Conservation (phyloP, 2,888 invertebrate species). For the Timema cristinae region DNA sequence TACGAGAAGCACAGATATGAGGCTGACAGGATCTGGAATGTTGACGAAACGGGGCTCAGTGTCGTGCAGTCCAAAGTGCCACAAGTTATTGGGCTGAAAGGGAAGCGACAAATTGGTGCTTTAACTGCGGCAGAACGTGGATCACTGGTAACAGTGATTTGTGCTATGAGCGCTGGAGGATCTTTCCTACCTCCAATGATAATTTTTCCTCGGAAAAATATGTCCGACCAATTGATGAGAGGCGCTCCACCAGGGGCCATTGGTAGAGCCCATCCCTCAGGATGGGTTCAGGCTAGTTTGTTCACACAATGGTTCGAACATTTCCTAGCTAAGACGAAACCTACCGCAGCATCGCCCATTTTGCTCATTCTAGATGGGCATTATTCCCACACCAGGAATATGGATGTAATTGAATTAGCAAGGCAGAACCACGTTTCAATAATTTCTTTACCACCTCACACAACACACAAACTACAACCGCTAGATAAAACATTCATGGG, state of each 20-base stretch:
- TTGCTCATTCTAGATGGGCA: conserved; percentile 1
- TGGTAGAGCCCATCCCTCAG: conserved; percentile 11
- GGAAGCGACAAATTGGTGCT: no score
- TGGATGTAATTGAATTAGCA: conserved; percentile 17
- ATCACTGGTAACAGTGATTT: not conserved
- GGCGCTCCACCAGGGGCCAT: conserved; percentile 1
- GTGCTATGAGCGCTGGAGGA: conserved; percentile 2
- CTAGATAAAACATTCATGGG: conserved; percentile 17
- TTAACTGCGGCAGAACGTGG: not conserved
- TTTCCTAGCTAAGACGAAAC: not conserved
- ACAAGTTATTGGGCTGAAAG: no score
- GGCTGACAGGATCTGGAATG: no score
- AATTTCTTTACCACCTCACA: conserved; percentile 18
- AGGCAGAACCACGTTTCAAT: conserved; percentile 17
- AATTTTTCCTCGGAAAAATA: conserved; percentile 8
- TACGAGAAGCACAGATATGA: no score
- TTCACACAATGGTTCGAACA: not conserved
- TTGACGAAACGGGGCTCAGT: no score
- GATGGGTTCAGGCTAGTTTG: not conserved
- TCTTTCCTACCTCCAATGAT: conserved; percentile 4
- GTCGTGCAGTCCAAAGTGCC: no score
- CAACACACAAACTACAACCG: conserved; percentile 14
- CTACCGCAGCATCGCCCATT: not conserved
- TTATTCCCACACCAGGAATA: conserved; percentile 4
- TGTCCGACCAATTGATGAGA: conserved; percentile 2